Evolutionary conservation across 2,888 invertebrate species (phyloP), one percentile per base, ranked within the genome.

Genomic region (Tenthredo amoena): DNA sequence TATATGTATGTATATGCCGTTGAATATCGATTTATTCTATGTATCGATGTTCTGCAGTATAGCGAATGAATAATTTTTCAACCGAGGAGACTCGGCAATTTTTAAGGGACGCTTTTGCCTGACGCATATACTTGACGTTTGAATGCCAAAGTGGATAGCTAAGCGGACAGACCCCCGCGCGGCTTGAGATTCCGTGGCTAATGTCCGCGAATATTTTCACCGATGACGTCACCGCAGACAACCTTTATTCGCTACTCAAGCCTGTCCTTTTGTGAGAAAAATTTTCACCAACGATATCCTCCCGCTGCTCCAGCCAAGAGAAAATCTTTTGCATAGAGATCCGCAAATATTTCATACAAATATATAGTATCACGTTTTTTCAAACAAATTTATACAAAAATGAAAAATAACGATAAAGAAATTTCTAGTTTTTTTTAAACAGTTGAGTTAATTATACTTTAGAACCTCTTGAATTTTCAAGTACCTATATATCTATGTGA

Each of bases 71-170:
- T 18, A 34, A 68, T 68, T 68, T 68, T 74, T 74, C 72, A 74
- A 74, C 72, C 72, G 43, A 74, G 6, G 40, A 43, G 43, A 21
- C 37, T 71, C 71, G 72, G 72, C 40, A 40, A 74, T 74, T 74
- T 43, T 74, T 43, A 43, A 40, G 26, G 26, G 26, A 43, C n/a
- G 72, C n/a, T 74, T 74, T 43, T 74, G 18, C 68, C 34, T 34
- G 34, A 68, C 68, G 68, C 68, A 68, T 68, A 74, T 68, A 74
- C 43, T 74, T 74, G 72, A 74, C 72, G 72, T 37, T 74, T 74
- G 40, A 74, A 74, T 74, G 72, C 40, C 40, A 43, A 43, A 74
- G 72, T 74, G 72, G 72, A 74, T 31, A 9, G 72, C 40, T 43
- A 74, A 68, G 68, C 68, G 68, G 34, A 34, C 68, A 34, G 34